Percentiles rank a stretch among this genome's conserved stretches.
phyloP scores from a whole-genome alignment of 2,797 vertebrate genomes.

The Gymnoscopelus braueri region DNA sequence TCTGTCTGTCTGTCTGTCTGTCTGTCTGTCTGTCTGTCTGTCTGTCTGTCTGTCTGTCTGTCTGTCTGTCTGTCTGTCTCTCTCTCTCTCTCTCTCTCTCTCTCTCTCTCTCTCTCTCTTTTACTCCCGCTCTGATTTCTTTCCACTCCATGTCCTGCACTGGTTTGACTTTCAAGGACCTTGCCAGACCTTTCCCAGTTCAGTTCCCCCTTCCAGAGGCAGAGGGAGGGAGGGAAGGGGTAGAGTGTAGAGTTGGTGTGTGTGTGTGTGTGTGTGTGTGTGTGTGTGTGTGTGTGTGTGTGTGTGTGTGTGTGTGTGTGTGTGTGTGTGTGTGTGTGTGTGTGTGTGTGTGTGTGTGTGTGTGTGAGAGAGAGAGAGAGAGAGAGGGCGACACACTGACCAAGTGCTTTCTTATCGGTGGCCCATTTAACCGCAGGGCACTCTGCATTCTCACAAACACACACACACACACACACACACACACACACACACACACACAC shows the following conservation, averaged over 20 bases:
- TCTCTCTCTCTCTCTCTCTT: background rate
- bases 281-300: slow-evolving; percentile 13
- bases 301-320: background rate
- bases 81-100: background rate
- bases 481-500: background rate
- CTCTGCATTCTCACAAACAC: background rate
- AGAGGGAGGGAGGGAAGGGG: slow-evolving; percentile 1
- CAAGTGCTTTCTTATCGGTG: background rate
- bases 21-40: too few relatives aligned
- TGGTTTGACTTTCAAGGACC: slow-evolving; percentile 29
- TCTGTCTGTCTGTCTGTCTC: background rate
- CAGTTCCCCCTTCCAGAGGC: background rate
- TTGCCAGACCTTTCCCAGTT: background rate
- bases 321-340: background rate
- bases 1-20: too few relatives aligned
- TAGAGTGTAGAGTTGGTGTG: background rate
- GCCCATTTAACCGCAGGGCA: background rate
- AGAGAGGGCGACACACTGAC: background rate
- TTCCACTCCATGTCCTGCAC: slow-evolving; percentile 20
- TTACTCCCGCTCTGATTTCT: background rate
- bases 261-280: background rate
- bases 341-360: background rate
- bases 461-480: background rate
- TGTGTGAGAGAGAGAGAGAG: too few relatives aligned
- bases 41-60: background rate